Conservation (phyloP, 2,113 vertebrate species). For the Entelurus aequoreus region DNA sequence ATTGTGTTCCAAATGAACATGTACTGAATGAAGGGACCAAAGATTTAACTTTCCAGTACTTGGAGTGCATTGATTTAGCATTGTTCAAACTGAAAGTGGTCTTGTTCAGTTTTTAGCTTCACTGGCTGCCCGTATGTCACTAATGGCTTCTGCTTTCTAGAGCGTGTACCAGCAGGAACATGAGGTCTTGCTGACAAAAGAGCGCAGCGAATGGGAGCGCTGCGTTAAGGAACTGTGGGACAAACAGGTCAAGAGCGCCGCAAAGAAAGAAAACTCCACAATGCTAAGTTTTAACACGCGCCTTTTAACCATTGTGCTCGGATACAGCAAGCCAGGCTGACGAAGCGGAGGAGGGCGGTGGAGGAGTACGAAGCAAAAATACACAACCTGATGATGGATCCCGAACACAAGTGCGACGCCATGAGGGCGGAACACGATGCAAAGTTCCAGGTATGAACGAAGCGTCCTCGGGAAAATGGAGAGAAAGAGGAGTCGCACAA, state of each 20-base stretch:
- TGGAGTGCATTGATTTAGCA: too few species aligned
- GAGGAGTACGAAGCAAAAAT: constrained; percentile 72
- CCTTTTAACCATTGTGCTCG: constrained; percentile 1
- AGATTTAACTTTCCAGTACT: too few species aligned
- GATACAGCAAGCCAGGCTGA: constrained; percentile 69
- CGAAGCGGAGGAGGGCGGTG: constrained; percentile 58
- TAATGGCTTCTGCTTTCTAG: background rate
- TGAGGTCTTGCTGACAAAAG: constrained; percentile 9
- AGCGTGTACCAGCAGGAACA: constrained; percentile 5
- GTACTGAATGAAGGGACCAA: too few species aligned
- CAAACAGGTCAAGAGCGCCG: constrained; percentile 69
- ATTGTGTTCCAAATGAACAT: too few species aligned
- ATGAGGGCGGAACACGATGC: constrained; percentile 68
- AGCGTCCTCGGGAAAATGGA: background rate
- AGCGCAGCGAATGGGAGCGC: background rate
- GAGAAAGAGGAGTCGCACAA: too few species aligned
- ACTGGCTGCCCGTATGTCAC: background rate
- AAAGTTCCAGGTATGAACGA: constrained; percentile 72
- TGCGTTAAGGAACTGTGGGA: constrained; percentile 5
- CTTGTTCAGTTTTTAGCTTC: background rate
- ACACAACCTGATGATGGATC: constrained; percentile 61
- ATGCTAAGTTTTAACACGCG: background rate
- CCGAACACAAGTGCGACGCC: constrained; percentile 61
- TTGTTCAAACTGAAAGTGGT: too few species aligned
- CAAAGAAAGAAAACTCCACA: background rate